Base-by-base conservation (phyloP, 2,113 vertebrate genomes). In the Lepus europaeus region DNA sequence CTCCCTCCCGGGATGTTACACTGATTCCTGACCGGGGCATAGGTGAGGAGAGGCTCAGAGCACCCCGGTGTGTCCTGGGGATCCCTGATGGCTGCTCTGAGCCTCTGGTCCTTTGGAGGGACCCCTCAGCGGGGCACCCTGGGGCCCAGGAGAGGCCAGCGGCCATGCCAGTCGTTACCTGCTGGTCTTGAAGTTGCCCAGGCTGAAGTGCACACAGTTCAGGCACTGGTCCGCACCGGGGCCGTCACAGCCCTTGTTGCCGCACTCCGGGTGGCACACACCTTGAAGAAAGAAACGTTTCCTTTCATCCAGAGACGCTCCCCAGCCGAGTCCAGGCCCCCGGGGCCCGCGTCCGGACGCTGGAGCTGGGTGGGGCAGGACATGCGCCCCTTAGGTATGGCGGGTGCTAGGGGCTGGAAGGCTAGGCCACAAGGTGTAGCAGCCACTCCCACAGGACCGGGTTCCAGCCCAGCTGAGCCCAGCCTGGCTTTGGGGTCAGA, bases 151-250 rank as follows among this genome's bases (percentile, higher is more conserved):
- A 59, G 45, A 59, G 56, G 19, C 19, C 19, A 59, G 19, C 14
- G 17, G 56, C 19, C 19, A 59, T 19, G 14, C 56, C 20, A 17
- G 97, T 98, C 16, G n/a, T 98, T 98, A 99, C 99, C 99, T 99
- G 98, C 98, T 98, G 0, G 97, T 98, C 98, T 99, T 99, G 93
- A 98, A 1, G 19, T 86, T 99, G 89, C 99, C 99, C 89, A 99
- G 98, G 97, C 99, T 99, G 98, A 99, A 99, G 98, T 99, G 99
- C 97, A 99, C 92, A 72, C 99, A 99, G 98, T 99, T 99, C 96
- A 99, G 98, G 94, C 99, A 99, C 95, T 99, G 99, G 90, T 99
- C 99, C 0, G 98, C 98, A 0, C 96, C 98, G 64, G 99, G 98
- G 25, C 99, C 99, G 0, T 99, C 99, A 0, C 99, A 99, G 97